phyloP scores from a whole-genome alignment of 2,113 vertebrate species.

The Stigmatopora nigra region DNA sequence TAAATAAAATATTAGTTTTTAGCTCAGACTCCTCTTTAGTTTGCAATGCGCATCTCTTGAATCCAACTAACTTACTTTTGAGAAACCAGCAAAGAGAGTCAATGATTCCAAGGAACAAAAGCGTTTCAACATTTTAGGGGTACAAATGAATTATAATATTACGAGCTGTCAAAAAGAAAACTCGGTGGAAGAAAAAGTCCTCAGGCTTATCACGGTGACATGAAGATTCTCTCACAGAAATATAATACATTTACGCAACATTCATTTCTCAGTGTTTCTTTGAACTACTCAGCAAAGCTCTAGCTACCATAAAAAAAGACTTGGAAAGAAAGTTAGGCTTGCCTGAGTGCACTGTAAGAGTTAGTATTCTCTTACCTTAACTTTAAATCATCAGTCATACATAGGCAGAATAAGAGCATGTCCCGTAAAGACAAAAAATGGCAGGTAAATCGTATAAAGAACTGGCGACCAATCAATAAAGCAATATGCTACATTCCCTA shows the following conservation, averaged over 20 bases:
- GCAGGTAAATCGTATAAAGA: too few species aligned
- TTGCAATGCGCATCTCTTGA: constrained; percentile 11
- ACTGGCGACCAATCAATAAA: not conserved
- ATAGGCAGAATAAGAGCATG: not conserved
- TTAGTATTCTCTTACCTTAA: not conserved
- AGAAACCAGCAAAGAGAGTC: constrained; percentile 27
- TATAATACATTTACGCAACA: constrained; percentile 27
- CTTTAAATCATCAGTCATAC: not conserved
- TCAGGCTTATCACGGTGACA: constrained; percentile 18
- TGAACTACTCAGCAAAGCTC: not conserved
- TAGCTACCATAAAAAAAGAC: not conserved
- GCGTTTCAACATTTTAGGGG: constrained; percentile 22
- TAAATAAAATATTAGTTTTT: not conserved
- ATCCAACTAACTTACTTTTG: constrained; percentile 16
- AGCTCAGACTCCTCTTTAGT: not conserved
- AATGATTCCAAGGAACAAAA: constrained; percentile 43
- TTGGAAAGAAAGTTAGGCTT: not conserved
- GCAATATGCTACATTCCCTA: too few species aligned
- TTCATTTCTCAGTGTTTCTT: constrained; percentile 1
- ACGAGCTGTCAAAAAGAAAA: constrained; percentile 34
- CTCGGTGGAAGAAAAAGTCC: constrained; percentile 31
- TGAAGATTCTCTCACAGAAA: constrained; percentile 14
- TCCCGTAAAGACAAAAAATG: not conserved
- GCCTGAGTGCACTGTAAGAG: not conserved
- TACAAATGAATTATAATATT: constrained; percentile 32